Base-by-base conservation (phyloP, 2,797 vertebrate species). In the Amblyraja radiata region DNA sequence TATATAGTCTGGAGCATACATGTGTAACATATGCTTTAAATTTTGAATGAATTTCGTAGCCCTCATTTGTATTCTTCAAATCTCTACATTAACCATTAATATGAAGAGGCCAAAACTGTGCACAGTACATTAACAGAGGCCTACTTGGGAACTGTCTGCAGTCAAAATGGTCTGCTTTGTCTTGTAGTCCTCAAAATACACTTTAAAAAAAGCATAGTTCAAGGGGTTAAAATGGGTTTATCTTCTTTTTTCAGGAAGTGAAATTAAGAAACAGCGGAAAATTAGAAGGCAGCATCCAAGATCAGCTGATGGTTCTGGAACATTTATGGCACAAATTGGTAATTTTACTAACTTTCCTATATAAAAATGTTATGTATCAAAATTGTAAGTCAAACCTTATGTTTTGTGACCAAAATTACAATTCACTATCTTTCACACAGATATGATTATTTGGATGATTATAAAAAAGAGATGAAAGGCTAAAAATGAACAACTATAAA, bases 291-390 rank as follows among this genome's bases (percentile, higher is more conserved):
- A 99, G 96, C 98, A 98, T 95, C 98, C 99, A 0, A 96, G 98
- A 94, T 99, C 99, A 93, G 99, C 98, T 0, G 99, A 99, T 94
- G 98, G 98, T 95, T 98, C 98, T 65, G 99, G 98, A 94, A 96
- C 99, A 95, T 99, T 99, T 97, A 98, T 99, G 97, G 99, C 99
- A 94, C 99, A 99, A 96, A 99, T 98, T 98, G 99, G 99, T 99
- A 97, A 97, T 92, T 92, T 73, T 92, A 92, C 11, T 73, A 25
- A 73, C 25, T 92, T 92, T 92, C 46, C 71, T 92, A 68, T 76
- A 11, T 58, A 54, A 92, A 25, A 76, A 92, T 74, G 71, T n/a
- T 74, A 54, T 46, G 71, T 54, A 46, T 90, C 36, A 74, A 88
- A 92, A 14, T 74, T 54, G 46, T 73, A 23, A 74, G 23, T 88